Conservation (phyloP, 2,797 vertebrate genomes). For the Darevskia mixta region DNA sequence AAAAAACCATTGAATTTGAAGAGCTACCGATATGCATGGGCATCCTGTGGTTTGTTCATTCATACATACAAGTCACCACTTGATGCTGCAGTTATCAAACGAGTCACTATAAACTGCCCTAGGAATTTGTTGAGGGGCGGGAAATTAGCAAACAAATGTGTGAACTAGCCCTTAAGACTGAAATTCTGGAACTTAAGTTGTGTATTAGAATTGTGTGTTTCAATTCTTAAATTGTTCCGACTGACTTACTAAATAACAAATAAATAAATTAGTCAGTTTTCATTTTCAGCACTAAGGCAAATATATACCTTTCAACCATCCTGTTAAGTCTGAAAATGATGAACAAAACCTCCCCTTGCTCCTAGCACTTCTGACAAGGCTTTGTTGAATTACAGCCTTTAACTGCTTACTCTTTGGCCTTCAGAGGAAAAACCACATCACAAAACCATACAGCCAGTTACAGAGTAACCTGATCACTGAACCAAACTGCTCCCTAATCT, state of each 20-base stretch:
- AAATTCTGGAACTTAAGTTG: not conserved
- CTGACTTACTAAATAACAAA: not conserved
- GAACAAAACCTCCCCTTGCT: not conserved
- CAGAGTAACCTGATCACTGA: conserved; percentile 67
- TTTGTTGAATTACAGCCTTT: not conserved
- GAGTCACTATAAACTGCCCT: not conserved
- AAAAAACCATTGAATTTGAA: not conserved
- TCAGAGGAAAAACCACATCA: conserved; percentile 12
- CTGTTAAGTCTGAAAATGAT: not conserved
- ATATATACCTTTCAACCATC: not conserved
- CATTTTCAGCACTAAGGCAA: not conserved
- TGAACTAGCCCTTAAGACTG: not conserved
- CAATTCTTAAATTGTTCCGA: too few relatives aligned
- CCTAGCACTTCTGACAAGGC: conserved; percentile 11
- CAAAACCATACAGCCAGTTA: conserved; percentile 51
- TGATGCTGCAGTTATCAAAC: not conserved
- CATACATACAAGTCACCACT: not conserved
- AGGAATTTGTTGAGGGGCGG: not conserved
- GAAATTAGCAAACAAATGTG: not conserved
- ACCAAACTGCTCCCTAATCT: conserved; percentile 54
- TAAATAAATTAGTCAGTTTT: not conserved
- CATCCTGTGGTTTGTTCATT: too few relatives aligned
- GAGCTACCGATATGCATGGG: not conserved
- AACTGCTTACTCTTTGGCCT: conserved; percentile 48
- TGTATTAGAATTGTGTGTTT: not conserved